A percentile compares a stretch with the other conserved stretches of the same genome.
These are phyloP conservation scores for Acleris cristana DNA, from an alignment of 2,888 invertebrate species.

Conservation along the genomic window DNA sequence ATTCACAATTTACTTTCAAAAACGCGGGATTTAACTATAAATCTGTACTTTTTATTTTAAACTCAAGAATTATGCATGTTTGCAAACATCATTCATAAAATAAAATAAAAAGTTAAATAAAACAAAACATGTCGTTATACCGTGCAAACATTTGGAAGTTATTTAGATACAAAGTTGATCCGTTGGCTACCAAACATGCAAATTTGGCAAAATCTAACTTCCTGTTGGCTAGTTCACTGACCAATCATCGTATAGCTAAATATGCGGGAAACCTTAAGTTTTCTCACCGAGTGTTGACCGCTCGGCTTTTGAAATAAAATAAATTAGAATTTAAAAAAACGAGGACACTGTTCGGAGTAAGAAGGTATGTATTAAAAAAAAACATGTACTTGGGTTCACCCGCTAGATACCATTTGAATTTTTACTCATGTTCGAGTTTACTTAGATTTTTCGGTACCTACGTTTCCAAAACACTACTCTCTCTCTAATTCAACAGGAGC, in stretches of 20 bases:
- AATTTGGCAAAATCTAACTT: neutral
- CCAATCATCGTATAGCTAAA: slow-evolving; percentile 14
- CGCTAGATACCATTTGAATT: too few relatives aligned
- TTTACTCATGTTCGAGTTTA: too few relatives aligned
- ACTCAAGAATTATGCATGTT: neutral
- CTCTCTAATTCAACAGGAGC: too few relatives aligned
- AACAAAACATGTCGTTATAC: too few relatives aligned
- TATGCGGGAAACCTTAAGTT: slow-evolving; percentile 17
- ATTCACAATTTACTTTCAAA: slow-evolving; percentile 10
- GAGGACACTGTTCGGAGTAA: too few relatives aligned
- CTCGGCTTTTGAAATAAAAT: too few relatives aligned
- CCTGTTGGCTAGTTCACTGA: slow-evolving; percentile 12
- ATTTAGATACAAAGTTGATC: neutral
- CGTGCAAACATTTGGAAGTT: neutral
- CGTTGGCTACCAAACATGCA: neutral
- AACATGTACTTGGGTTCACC: too few relatives aligned
- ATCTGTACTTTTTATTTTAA: neutral
- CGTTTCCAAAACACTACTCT: too few relatives aligned
- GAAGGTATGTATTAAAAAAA: too few relatives aligned
- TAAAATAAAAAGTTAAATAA: too few relatives aligned
- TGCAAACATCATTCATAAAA: neutral
- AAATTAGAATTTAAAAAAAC: too few relatives aligned
- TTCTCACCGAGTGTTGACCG: neutral
- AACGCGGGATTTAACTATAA: slow-evolving; percentile 22
- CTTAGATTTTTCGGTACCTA: too few relatives aligned